Percentiles rank a stretch among this genome's conserved stretches.
Evolutionary conservation across 2,888 invertebrate species (phyloP).

Genomic region (Lithophane socia): DNA sequence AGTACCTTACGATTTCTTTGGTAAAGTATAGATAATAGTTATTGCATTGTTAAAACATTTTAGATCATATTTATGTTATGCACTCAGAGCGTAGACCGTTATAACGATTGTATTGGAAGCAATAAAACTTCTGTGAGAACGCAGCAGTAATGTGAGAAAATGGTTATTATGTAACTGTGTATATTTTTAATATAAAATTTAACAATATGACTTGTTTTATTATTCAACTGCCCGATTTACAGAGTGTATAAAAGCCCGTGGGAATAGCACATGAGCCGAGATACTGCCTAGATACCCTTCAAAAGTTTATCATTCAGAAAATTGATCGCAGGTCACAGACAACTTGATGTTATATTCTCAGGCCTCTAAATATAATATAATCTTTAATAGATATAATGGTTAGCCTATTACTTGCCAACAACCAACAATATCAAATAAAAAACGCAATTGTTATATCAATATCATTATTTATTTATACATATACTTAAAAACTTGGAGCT

Average conservation of each 20-base stretch:
- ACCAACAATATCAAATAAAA: conserved; percentile 40
- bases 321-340: no score
- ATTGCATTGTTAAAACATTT: conserved; percentile 63
- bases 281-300: no score
- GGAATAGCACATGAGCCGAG: not conserved
- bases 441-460: conserved; percentile 75
- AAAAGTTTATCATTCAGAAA: not conserved
- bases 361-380: no score
- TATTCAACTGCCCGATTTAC: not conserved
- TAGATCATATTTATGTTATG: conserved; percentile 64
- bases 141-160: conserved; percentile 65
- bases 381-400: not conserved
- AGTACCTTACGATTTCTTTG: conserved; percentile 40
- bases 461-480: conserved; percentile 83
- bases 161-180: conserved; percentile 77
- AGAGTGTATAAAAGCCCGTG: not conserved
- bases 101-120: conserved; percentile 69
- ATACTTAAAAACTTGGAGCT: conserved; percentile 87
- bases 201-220: conserved; percentile 65
- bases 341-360: not conserved
- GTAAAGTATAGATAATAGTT: conserved; percentile 37
- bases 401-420: not conserved
- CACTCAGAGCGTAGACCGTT: conserved; percentile 60
- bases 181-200: conserved; percentile 85
- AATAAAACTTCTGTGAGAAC: conserved; percentile 74